A percentile compares a stretch with the other conserved stretches of the same genome.
Conservation (phyloP, 2,888 invertebrate species). For the Mechanitis messenoides region DNA sequence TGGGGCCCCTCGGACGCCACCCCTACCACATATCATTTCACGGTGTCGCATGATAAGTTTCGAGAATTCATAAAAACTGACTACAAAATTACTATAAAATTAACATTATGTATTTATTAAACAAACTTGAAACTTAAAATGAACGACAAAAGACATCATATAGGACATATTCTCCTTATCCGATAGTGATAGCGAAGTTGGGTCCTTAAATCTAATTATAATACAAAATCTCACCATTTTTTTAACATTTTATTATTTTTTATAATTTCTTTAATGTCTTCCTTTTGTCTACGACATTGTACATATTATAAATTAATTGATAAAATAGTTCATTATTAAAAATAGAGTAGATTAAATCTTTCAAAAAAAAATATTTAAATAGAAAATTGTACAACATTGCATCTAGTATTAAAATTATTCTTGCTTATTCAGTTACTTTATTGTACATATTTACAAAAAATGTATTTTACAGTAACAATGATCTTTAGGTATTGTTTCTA, state of each 20-base stretch:
- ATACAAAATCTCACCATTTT: constrained; percentile 64
- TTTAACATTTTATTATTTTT: constrained; percentile 74
- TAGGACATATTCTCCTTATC: constrained; percentile 56
- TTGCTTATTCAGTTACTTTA: constrained; percentile 67
- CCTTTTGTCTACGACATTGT: constrained; percentile 69
- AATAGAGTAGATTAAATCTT: constrained; percentile 75
- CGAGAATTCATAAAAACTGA: constrained; percentile 17
- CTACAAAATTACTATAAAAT: neutral
- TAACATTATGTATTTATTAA: neutral
- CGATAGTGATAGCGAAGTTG: constrained; percentile 44
- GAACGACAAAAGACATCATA: constrained; percentile 49
- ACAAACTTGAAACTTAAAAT: constrained; percentile 43
- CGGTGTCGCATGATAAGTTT: constrained; percentile 49
- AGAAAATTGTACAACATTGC: constrained; percentile 75
- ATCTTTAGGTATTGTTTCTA: constrained; percentile 75
- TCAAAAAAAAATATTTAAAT: constrained; percentile 73
- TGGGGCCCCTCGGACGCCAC: constrained; percentile 68
- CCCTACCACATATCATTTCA: constrained; percentile 50
- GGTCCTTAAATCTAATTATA: constrained; percentile 39
- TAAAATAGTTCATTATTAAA: constrained; percentile 74
- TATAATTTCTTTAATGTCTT: constrained; percentile 73
- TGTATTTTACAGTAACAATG: constrained; percentile 75
- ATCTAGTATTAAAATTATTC: constrained; percentile 70
- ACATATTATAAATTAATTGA: constrained; percentile 75
- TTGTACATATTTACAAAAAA: constrained; percentile 74